A percentile compares a stretch with the other conserved stretches of the same genome.
Conservation (phyloP, 2,797 vertebrate species). For the Florisuga fusca region DNA sequence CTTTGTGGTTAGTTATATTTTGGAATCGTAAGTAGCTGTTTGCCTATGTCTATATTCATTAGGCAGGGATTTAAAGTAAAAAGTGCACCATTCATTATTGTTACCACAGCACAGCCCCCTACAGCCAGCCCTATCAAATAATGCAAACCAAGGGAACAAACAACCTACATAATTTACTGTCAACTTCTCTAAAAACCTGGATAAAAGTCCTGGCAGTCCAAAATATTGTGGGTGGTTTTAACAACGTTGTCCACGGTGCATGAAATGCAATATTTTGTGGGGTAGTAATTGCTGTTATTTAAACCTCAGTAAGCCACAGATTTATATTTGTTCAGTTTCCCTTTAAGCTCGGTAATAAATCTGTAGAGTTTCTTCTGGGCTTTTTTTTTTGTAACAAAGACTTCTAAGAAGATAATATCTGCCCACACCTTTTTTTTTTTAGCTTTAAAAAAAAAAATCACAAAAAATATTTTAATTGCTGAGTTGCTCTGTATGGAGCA, state of each 20-base stretch:
- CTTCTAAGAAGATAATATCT: slow-evolving; percentile 69
- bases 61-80: slow-evolving; percentile 61
- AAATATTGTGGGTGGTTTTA: slow-evolving; percentile 53
- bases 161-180: slow-evolving; percentile 55
- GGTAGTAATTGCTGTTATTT: slow-evolving; percentile 68
- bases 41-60: slow-evolving; percentile 68
- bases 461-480: slow-evolving; percentile 50
- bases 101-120: slow-evolving; percentile 12
- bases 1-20: slow-evolving; percentile 55
- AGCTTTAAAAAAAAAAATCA: slow-evolving; percentile 64
- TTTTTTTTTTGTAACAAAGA: background rate
- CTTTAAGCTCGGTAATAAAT: slow-evolving; percentile 69
- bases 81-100: slow-evolving; percentile 47
- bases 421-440: slow-evolving; percentile 52
- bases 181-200: slow-evolving; percentile 28
- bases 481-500: slow-evolving; percentile 64
- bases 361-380: slow-evolving; percentile 26
- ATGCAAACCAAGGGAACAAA: slow-evolving; percentile 57
- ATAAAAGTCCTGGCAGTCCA: slow-evolving; percentile 41
- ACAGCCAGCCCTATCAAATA: slow-evolving; percentile 41
- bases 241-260: slow-evolving; percentile 62
- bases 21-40: slow-evolving; percentile 57
- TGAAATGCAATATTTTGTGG: slow-evolving; percentile 67
- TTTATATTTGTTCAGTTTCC: slow-evolving; percentile 67
- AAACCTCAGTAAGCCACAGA: slow-evolving; percentile 68